Percentiles rank a stretch among this genome's conserved stretches.
phyloP scores from a whole-genome alignment of 2,888 invertebrate species.

The Steromphala cineraria region DNA sequence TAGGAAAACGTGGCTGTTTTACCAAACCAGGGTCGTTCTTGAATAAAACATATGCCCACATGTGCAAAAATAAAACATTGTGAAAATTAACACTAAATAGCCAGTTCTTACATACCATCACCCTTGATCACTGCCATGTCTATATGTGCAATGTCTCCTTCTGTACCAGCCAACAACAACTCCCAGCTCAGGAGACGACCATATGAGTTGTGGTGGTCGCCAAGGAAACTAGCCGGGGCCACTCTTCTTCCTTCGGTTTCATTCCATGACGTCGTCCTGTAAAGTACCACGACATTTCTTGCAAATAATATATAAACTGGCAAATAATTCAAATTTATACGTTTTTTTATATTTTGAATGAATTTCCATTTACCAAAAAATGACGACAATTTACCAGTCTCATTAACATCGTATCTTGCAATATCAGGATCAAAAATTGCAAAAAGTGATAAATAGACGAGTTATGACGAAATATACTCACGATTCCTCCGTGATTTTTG shows the following conservation, averaged over 20 bases:
- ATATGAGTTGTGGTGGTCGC: constrained; percentile 38
- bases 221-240: constrained; percentile 41
- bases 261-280: not conserved
- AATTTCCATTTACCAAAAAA: too few relatives aligned
- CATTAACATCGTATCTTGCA: too few relatives aligned
- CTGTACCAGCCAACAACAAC: not conserved
- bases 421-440: too few relatives aligned
- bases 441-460: too few relatives aligned
- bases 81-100: not conserved
- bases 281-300: not conserved
- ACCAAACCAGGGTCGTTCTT: too few relatives aligned
- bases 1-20: too few relatives aligned
- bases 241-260: not conserved
- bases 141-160: not conserved
- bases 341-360: too few relatives aligned
- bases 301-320: too few relatives aligned
- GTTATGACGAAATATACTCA: not conserved
- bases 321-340: too few relatives aligned
- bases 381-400: too few relatives aligned
- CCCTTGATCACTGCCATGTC: not conserved
- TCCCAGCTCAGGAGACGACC: constrained; percentile 35
- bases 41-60: too few relatives aligned
- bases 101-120: not conserved
- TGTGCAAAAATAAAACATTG: too few relatives aligned
- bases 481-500: not conserved